Conservation (phyloP, 2,888 invertebrate genomes). For the Drosophila bunnanda region DNA sequence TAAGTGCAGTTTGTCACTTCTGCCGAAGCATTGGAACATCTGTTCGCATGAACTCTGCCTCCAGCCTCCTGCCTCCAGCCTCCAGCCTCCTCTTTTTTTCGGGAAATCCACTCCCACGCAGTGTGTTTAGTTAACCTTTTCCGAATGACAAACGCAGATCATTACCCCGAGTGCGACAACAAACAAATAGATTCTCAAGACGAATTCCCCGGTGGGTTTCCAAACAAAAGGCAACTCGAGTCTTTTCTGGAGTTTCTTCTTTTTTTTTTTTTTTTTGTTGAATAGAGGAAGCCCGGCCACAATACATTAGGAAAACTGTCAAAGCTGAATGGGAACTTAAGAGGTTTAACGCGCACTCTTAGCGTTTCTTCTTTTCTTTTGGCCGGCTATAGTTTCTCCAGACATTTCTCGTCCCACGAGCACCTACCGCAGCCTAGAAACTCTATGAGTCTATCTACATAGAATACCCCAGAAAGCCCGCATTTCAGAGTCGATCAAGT, state of each 20-base stretch:
- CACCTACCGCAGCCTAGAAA: slow-evolving; percentile 68
- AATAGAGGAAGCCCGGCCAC: slow-evolving; percentile 60
- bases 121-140: slow-evolving; percentile 41
- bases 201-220: slow-evolving; percentile 38
- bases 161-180: slow-evolving; percentile 63
- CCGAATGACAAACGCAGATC: slow-evolving; percentile 68
- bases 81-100: background rate
- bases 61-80: slow-evolving; percentile 7
- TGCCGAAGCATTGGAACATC: slow-evolving; percentile 42
- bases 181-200: slow-evolving; percentile 63
- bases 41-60: slow-evolving; percentile 58
- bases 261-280: slow-evolving; percentile 36
- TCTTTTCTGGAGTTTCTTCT: slow-evolving; percentile 25
- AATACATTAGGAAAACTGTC: slow-evolving; percentile 77
- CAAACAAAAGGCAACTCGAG: slow-evolving; percentile 63
- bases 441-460: background rate
- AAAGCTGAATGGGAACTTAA: slow-evolving; percentile 79
- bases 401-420: slow-evolving; percentile 32
- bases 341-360: slow-evolving; percentile 77
- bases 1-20: slow-evolving; percentile 56
- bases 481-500: slow-evolving; percentile 61
- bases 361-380: slow-evolving; percentile 52
- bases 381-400: slow-evolving; percentile 19
- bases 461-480: slow-evolving; percentile 44
- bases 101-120: slow-evolving; percentile 60